Base-by-base conservation (phyloP, 2,797 vertebrate genomes). In the Microctenopoma steveboyesi region DNA sequence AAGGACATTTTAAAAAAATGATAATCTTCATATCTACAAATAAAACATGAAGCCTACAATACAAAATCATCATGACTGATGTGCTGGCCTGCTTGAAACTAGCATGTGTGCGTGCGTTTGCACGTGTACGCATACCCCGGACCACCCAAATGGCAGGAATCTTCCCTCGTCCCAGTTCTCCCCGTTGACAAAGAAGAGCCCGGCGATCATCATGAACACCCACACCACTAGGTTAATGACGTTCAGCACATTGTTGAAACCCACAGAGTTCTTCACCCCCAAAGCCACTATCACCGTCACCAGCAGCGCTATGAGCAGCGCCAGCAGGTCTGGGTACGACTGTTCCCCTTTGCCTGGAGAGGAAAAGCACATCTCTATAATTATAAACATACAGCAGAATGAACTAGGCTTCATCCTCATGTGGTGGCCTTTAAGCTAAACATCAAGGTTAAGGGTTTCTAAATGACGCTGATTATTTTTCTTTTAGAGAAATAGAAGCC, bases 121-220 rank as follows among this genome's bases (percentile, higher is more conserved):
- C 14, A 7, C 40, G 50, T 2, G 65, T 16, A 16, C 25, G 33
- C 84, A 0, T 94, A 99, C 97, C 96, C 98, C 98, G 0, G 97
- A 98, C 98, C 98, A 99, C 85, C 98, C 98, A 0, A 95, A 96
- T 0, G 98, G 97, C 82, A 99, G 89, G 91, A 99, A 99, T 0
- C 94, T 93, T 15, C 96, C 97, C 42, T 96, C 94, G 0, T 96
- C 94, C 98, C 98, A 99, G 90, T 98, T 96, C 83, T 95, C 94
- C n/a, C 95, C 93, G 25, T 93, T 96, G 85, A 98, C 91, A 8
- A 97, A 98, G 91, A 98, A 96, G 49, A 97, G 94, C 16, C 97
- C 97, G 0, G 97, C 95, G 1, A 99, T 96, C 97, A 99, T 98
- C 86, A 99, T 97, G 93, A 99, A 98, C 69, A 97, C 86, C 98